Evolutionary conservation across 2,797 vertebrate species (phyloP).

Genomic region (Parauchenoglanis ngamensis): DNA sequence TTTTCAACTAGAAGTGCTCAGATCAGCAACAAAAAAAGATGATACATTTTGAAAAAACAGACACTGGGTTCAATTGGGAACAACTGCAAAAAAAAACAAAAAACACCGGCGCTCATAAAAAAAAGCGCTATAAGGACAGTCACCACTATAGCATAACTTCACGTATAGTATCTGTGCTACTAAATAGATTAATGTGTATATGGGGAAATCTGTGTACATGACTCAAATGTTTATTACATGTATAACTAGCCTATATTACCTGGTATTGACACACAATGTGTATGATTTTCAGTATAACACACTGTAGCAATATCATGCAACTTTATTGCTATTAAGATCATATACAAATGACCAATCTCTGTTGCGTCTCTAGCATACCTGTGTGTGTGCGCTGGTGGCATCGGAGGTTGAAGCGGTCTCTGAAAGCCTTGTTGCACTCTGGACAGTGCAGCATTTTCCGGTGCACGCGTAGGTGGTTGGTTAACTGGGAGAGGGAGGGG

Average conservation of each 20-base stretch:
- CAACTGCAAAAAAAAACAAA: too few species aligned
- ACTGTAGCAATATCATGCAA: not conserved
- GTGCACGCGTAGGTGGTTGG: constrained; percentile 41
- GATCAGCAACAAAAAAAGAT: too few species aligned
- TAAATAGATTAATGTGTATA: not conserved
- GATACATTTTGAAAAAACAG: too few species aligned
- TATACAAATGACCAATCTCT: not conserved
- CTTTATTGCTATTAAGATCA: not conserved
- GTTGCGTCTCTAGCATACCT: constrained; percentile 14
- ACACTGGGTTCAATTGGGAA: too few species aligned
- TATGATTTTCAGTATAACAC: not conserved
- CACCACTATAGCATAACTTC: not conserved
- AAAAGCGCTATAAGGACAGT: too few species aligned
- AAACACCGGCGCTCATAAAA: too few species aligned
- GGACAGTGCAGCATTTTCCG: constrained; percentile 47
- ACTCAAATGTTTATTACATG: not conserved
- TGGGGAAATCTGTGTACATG: not conserved
- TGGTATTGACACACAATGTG: not conserved
- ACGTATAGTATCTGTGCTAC: not conserved
- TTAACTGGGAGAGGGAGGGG: constrained; percentile 38
- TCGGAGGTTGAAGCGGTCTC: constrained; percentile 44
- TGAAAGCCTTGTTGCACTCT: constrained; percentile 48
- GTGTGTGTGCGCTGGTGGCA: constrained; percentile 44
- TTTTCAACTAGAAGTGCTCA: too few species aligned
- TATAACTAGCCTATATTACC: not conserved